Evolutionary conservation across 1,140 invertebrate species (phyloP), one percentile per base, ranked within the genome.

Genomic region (Homarus americanus): DNA sequence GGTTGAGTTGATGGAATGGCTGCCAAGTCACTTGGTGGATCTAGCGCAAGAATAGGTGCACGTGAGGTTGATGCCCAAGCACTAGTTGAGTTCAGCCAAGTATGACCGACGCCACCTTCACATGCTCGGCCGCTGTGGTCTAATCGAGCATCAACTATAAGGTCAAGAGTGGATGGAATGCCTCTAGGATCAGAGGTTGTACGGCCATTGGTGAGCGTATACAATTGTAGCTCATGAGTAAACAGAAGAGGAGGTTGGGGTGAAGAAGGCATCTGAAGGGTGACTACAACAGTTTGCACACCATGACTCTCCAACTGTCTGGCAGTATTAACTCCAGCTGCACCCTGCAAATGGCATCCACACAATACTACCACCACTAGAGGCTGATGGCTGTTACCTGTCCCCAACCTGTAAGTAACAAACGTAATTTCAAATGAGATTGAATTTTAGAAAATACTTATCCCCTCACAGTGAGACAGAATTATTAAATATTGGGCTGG

Each of bases 301-400:
- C 97, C 97, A 93, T 98, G 97, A 93, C 97, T 96, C 32, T 97
- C 96, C 73, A 98, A 95, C 93, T 98, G 97, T 32, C 98, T 95
- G 2, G 94, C 95, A 91, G 97, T 96, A 76, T 96, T 96, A 12
- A 97, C 96, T 83, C 96, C 97, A 1, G 91, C 91, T 20, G 87
- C 89, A 20, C 92, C 92, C 79, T 93, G 92, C 63, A 95, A 94
- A 93, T 97, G 96, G 4, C 96, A 94, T 4, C 96, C 97, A 94
- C 96, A 97, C 3, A 98, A 94, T 3, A 97, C 95, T 34, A 97
- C 96, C 32, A 98, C 96, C 20, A 95, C 96, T 34, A 97, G 97
- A 94, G 96, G 96, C 93, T 98, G 97, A 93, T 98, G 97, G 28
- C 95, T 95, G 94, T 98, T 98, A 87, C 96, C 96, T n/a, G 97